Evolutionary conservation across 2,888 invertebrate species (phyloP).

Genomic region (Drosophila antonietae): DNA sequence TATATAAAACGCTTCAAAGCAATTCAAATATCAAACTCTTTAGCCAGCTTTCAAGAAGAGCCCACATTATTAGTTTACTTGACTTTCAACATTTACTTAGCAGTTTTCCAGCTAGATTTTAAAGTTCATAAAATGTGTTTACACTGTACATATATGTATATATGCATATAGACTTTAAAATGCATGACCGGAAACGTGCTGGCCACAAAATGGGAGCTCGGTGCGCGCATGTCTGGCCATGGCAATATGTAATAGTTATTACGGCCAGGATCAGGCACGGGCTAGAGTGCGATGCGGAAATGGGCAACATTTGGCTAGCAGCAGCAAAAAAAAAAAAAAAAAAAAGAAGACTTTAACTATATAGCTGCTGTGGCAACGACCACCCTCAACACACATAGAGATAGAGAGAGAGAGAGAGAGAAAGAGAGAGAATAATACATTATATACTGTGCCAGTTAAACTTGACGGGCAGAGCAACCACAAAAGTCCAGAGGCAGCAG

Average conservation of each 20-base stretch:
- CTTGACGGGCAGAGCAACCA: slow-evolving; percentile 38
- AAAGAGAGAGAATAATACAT: slow-evolving; percentile 8
- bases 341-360: slow-evolving; percentile 23
- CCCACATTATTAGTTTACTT: not conserved
- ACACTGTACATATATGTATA: not conserved
- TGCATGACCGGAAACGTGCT: slow-evolving; percentile 53
- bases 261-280: slow-evolving; percentile 26
- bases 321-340: too few relatives aligned
- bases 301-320: slow-evolving; percentile 20
- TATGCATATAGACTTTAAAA: slow-evolving; percentile 12
- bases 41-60: not conserved
- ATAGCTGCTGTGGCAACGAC: slow-evolving; percentile 18
- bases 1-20: too few relatives aligned
- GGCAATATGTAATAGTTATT: slow-evolving; percentile 25
- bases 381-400: slow-evolving; percentile 15
- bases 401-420: not conserved
- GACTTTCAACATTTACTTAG: not conserved
- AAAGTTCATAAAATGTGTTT: slow-evolving; percentile 7
- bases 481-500: slow-evolving; percentile 28
- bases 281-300: not conserved
- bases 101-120: not conserved
- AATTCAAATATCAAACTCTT: not conserved
- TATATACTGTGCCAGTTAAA: slow-evolving; percentile 42
- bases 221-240: slow-evolving; percentile 39
- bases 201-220: slow-evolving; percentile 55